Evolutionary conservation across 1,140 invertebrate species (phyloP).

Genomic region (Sycophila sp.): DNA sequence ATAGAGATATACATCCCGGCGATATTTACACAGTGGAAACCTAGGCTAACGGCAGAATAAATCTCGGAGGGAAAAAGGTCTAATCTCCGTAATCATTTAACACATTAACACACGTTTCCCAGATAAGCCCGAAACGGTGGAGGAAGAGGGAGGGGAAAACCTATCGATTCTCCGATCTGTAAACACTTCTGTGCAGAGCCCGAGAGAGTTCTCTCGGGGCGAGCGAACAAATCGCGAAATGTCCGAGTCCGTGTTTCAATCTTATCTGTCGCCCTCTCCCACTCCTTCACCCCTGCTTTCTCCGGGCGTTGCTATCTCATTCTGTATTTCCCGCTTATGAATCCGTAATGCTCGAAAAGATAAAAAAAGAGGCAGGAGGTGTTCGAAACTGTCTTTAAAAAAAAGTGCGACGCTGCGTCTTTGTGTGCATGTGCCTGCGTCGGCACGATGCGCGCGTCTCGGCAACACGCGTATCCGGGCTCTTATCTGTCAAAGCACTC

Average conservation of each 20-base stretch:
- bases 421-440: neutral
- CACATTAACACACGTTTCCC: too few species aligned
- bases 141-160: too few species aligned
- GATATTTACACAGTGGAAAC: too few species aligned
- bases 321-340: neutral
- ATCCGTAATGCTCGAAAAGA: too few species aligned
- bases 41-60: too few species aligned
- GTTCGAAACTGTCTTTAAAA: neutral
- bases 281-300: neutral
- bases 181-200: neutral
- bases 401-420: neutral
- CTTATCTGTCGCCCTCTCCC: neutral
- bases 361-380: neutral
- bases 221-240: neutral
- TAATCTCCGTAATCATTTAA: too few species aligned
- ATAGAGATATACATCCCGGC: too few species aligned
- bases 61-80: too few species aligned
- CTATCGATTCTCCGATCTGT: neutral
- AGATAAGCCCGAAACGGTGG: too few species aligned
- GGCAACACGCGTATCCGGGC: neutral
- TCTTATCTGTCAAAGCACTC: conserved; percentile 29
- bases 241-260: neutral
- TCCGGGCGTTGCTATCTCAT: neutral
- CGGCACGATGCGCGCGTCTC: neutral
- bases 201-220: neutral